Percentiles rank a stretch among this genome's conserved stretches.
Evolutionary conservation across 2,888 invertebrate species (phyloP).

Genomic region (Spodoptera picta): DNA sequence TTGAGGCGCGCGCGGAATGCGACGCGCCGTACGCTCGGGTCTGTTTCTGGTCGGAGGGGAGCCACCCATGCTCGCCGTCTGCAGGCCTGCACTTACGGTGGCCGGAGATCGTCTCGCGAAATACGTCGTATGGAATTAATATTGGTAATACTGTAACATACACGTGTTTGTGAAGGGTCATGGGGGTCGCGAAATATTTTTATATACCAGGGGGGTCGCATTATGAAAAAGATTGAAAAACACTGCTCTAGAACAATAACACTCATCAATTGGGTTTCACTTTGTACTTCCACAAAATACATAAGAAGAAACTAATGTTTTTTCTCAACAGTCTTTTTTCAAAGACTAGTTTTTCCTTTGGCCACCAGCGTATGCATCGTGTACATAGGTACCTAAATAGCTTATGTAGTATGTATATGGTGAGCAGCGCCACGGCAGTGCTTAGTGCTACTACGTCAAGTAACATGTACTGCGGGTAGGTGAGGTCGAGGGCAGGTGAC

Average conservation of each 20-base stretch:
- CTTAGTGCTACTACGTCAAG: slow-evolving; percentile 79
- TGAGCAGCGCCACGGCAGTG: slow-evolving; percentile 67
- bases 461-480: slow-evolving; percentile 81
- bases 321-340: slow-evolving; percentile 78
- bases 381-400: slow-evolving; percentile 81
- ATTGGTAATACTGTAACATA: too few relatives aligned
- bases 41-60: too few relatives aligned
- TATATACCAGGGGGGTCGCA: too few relatives aligned
- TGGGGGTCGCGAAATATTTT: too few relatives aligned
- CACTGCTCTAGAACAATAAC: slow-evolving; percentile 41
- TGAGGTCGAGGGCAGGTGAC: slow-evolving; percentile 84
- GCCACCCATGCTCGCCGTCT: too few relatives aligned
- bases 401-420: slow-evolving; percentile 75
- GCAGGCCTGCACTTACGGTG: too few relatives aligned
- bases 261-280: slow-evolving; percentile 76
- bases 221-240: too few relatives aligned
- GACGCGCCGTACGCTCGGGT: too few relatives aligned
- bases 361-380: slow-evolving; percentile 81
- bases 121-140: too few relatives aligned
- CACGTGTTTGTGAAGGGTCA: too few relatives aligned
- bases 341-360: slow-evolving; percentile 74
- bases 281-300: slow-evolving; percentile 81
- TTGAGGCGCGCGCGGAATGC: too few relatives aligned
- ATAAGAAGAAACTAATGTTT: slow-evolving; percentile 75
- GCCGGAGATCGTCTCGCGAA: too few relatives aligned